These are phyloP conservation scores for Drosophila vallismaia DNA, from an alignment of 2,888 invertebrate species.

Conservation along the genomic window DNA sequence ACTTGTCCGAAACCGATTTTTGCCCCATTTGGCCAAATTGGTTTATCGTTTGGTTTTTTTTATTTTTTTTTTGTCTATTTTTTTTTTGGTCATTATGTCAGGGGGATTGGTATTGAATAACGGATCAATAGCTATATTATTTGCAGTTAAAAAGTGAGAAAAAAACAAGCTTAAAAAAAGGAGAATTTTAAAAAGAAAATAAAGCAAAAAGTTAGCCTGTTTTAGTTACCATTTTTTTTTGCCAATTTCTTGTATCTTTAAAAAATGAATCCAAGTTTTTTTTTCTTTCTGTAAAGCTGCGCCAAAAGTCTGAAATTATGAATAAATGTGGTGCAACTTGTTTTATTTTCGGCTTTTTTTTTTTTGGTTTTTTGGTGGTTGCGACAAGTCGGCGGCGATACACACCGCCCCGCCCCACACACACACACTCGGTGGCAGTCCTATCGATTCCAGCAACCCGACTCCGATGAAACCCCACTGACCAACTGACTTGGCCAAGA, in stretches of 20 bases:
- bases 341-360: conserved; percentile 46
- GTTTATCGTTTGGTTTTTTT: conserved; percentile 13
- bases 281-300: conserved; percentile 1
- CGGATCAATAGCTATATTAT: conserved; percentile 28
- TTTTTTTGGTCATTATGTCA: conserved; percentile 68
- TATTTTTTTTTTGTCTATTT: conserved; percentile 4
- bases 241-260: neutral
- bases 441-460: conserved; percentile 46
- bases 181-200: neutral
- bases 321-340: conserved; percentile 68
- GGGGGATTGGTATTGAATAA: conserved; percentile 53
- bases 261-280: neutral
- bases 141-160: conserved; percentile 13
- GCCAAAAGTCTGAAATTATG: conserved; percentile 45
- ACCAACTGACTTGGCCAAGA: conserved; percentile 34
- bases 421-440: conserved; percentile 14
- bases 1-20: conserved; percentile 5
- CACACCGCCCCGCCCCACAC: neutral
- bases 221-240: neutral
- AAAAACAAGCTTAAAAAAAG: neutral
- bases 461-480: conserved; percentile 34
- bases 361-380: conserved; percentile 37
- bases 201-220: neutral
- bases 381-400: conserved; percentile 24
- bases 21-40: conserved; percentile 35